Evolutionary conservation across 2,888 invertebrate species (phyloP).

Genomic region (Dioctria rufipes): DNA sequence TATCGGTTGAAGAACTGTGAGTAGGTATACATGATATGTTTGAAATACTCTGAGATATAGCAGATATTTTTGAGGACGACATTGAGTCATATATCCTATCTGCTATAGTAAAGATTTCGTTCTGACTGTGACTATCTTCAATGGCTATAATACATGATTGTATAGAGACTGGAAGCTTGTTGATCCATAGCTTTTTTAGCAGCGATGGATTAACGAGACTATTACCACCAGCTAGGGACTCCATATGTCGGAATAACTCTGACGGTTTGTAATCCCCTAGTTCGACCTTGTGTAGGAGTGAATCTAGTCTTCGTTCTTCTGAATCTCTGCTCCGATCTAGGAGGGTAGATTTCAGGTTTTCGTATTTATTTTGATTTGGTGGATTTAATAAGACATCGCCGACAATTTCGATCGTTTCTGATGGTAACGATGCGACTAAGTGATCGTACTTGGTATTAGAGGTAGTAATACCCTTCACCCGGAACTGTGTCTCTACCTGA

Average conservation of each 20-base stretch:
- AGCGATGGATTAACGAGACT: neutral
- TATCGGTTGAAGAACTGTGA: neutral
- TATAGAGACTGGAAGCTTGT: slow-evolving; percentile 6
- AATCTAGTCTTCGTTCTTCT: slow-evolving; percentile 34
- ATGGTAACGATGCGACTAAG: slow-evolving; percentile 12
- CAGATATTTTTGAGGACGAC: neutral
- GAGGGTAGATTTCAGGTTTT: slow-evolving; percentile 28
- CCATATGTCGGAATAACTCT: slow-evolving; percentile 14
- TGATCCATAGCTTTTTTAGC: slow-evolving; percentile 17
- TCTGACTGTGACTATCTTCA: slow-evolving; percentile 3
- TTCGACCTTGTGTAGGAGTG: neutral
- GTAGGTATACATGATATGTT: neutral
- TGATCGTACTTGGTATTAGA: slow-evolving; percentile 45
- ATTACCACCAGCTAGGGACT: slow-evolving; percentile 10
- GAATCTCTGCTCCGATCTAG: slow-evolving; percentile 16
- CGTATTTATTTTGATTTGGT: slow-evolving; percentile 20
- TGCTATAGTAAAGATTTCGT: slow-evolving; percentile 30
- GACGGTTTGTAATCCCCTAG: slow-evolving; percentile 12
- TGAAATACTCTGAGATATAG: neutral
- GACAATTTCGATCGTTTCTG: slow-evolving; percentile 35
- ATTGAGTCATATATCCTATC: slow-evolving; percentile 39
- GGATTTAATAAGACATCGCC: slow-evolving; percentile 32
- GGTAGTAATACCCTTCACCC: slow-evolving; percentile 24
- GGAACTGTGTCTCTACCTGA: slow-evolving; percentile 43
- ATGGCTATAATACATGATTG: neutral